Base-by-base conservation (phyloP, 2,113 vertebrate species). In the Leucopternis melanops region DNA sequence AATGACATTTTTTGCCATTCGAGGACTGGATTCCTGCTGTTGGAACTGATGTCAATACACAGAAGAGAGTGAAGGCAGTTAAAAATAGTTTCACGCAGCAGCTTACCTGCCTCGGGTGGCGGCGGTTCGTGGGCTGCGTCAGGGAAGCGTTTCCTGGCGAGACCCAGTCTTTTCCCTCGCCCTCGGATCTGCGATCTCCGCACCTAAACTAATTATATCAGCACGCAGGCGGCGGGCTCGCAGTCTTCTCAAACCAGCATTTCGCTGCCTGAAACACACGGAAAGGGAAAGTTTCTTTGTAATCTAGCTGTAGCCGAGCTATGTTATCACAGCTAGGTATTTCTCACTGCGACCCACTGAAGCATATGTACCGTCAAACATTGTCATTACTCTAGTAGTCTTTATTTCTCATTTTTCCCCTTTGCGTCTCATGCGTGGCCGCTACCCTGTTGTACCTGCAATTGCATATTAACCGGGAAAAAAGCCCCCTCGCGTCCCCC, bases 31-130 rank as follows among this genome's bases (percentile, higher is more conserved):
- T n/a, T n/a, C n/a, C n/a, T n/a, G n/a, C n/a, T n/a, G n/a, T n/a
- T n/a, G n/a, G n/a, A n/a, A n/a, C n/a, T n/a, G n/a, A n/a, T n/a
- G n/a, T n/a, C n/a, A n/a, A n/a, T n/a, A n/a, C n/a, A n/a, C n/a
- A n/a, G n/a, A n/a, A n/a, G n/a, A n/a, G n/a, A n/a, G n/a, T n/a
- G n/a, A n/a, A n/a, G n/a, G n/a, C 95, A 18, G 82, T 66, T 72
- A 65, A 63, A 94, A 96, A 92, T 71, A 94, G 85, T 96, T 94
- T 36, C 72, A 57, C 5, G 79, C 52, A 72, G 93, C 85, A 29
- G 50, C 91, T 95, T 90, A 96, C 95, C 94, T 96, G 96, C 74
- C 81, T 9, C 7, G 81, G 69, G 89, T 29, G 95, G 92, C 11
- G 70, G 66, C 71, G n/a, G 50, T 1, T 49, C 31, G 44, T 9